phyloP scores from a whole-genome alignment of 2,113 vertebrate genomes.

The Spermophilus dauricus region DNA sequence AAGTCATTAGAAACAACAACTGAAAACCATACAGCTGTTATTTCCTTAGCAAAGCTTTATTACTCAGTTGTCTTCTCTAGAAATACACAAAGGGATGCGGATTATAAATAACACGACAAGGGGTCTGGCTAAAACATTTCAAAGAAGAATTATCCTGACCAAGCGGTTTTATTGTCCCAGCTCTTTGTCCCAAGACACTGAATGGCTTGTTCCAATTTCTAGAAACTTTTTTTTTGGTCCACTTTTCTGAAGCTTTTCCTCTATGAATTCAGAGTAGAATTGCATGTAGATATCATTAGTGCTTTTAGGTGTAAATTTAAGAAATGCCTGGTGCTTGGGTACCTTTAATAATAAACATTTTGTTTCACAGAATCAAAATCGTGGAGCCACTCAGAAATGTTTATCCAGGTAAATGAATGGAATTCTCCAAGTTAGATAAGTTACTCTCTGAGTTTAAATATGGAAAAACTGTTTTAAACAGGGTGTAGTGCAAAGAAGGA shows the following conservation, averaged over 20 bases:
- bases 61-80: neutral
- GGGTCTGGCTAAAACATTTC: neutral
- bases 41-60: conserved; percentile 27
- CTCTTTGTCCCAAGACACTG: conserved; percentile 19
- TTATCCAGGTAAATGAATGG: neutral
- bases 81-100: neutral
- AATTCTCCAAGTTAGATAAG: neutral
- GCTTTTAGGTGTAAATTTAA: neutral
- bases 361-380: conserved; percentile 31
- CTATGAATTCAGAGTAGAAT: neutral
- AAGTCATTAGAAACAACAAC: conserved; percentile 44
- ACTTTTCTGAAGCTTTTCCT: neutral
- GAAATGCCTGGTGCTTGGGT: neutral
- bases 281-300: neutral
- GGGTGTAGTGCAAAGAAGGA: neutral
- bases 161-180: neutral
- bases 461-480: neutral
- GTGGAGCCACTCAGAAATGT: neutral
- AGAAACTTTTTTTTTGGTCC: neutral
- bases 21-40: neutral
- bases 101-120: neutral
- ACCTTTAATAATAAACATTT: neutral
- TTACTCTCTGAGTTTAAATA: neutral
- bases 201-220: conserved; percentile 18
- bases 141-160: neutral